Base-by-base conservation (phyloP, 2,113 vertebrate species). In the Gnathonemus longibarbis region DNA sequence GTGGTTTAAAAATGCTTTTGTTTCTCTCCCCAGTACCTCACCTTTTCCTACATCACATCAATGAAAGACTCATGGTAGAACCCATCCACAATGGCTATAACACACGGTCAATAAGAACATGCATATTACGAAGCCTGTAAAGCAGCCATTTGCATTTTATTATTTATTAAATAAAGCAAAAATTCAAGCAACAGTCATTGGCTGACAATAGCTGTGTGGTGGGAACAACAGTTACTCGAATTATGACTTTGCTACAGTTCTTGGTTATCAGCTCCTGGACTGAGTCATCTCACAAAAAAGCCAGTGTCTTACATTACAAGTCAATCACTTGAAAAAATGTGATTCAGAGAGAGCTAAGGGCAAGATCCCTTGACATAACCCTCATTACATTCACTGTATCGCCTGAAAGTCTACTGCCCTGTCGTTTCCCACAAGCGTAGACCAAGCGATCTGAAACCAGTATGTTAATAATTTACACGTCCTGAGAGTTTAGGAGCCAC, bases 381-480 rank as follows among this genome's bases (percentile, higher is more conserved):
- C 52, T 21, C 45, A 56, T 35, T 21, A 27, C 10, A 2, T 80
- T 86, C 45, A 24, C 89, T 45, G 62, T 13, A 27, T 11, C 45
- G 5, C 89, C 49, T 91, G 70, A 58, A 74, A 58, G 62, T 42
- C 7, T 53, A 46, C 45, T 86, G 87, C 24, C 87, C 88, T 58
- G 89, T 39, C 27, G 86, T 70, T 45, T 45, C 90, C 90, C 84
- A 62, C 90, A 90, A 90, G 88, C 88, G 91, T 70, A 74, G 91
- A 93, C 91, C 89, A 93, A 89, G 86, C 89, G 84, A 92, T 94
- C 91, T 90, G 80, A 92, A 94, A 91, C 66, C 89, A 49, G 92
- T 46, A 13, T 53, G 77, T 94, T 49, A 93, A 96, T 94, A 92
- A 95, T 95, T 95, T 19, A 94, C 77, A 77, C 49, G 31, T 92